These are phyloP conservation scores for Alethe diademata DNA, from an alignment of 2,113 vertebrate genomes.

Conservation along the genomic window DNA sequence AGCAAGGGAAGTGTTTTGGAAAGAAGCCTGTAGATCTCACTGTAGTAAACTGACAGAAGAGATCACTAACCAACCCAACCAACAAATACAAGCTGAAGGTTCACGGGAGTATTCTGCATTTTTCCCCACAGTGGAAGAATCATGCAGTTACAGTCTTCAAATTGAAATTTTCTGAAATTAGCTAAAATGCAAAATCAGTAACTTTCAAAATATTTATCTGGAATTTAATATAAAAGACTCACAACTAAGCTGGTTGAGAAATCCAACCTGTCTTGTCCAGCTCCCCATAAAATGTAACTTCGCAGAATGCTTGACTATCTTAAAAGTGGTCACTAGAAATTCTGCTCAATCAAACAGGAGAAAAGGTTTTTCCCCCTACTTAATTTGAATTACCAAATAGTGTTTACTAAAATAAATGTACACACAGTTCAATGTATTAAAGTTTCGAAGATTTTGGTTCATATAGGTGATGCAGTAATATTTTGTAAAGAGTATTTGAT, in stretches of 20 bases:
- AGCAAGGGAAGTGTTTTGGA: background rate
- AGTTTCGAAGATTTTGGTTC: background rate
- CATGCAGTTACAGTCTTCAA: background rate
- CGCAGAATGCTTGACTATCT: background rate
- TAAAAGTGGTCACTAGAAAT: background rate
- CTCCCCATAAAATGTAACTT: background rate
- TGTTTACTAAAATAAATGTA: background rate
- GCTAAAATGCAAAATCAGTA: background rate
- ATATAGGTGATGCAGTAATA: background rate
- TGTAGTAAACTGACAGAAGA: background rate
- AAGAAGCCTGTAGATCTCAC: background rate
- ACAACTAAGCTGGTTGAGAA: background rate
- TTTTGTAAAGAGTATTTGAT: background rate
- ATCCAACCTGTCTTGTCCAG: background rate
- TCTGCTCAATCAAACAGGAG: background rate
- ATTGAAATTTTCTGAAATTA: background rate
- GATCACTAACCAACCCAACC: background rate
- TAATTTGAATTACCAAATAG: background rate
- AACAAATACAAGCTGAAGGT: background rate
- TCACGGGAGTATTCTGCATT: background rate
- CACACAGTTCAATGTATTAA: accelerated
- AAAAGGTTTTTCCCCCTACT: background rate
- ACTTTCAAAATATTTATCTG: background rate
- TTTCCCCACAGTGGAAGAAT: background rate
- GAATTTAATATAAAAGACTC: background rate